Evolutionary conservation across 2,113 vertebrate species (phyloP).

Genomic region (Eonycteris spelaea): DNA sequence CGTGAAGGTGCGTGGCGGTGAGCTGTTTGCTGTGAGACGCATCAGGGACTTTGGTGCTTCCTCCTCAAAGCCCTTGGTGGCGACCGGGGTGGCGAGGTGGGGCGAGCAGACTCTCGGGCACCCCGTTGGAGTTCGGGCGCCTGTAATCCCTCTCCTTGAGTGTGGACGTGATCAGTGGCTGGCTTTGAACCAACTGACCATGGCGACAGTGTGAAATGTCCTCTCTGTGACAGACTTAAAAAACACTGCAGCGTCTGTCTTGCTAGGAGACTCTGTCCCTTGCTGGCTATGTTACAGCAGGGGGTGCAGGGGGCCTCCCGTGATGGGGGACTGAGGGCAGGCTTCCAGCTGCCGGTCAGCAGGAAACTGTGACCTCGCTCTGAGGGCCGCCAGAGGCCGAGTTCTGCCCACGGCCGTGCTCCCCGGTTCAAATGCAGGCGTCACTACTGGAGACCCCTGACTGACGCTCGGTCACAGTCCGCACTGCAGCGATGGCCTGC

Average conservation of each 20-base stretch:
- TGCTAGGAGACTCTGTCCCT: background rate
- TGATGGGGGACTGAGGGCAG: background rate
- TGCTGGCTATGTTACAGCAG: background rate
- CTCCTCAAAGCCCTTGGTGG: background rate
- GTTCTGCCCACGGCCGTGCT: background rate
- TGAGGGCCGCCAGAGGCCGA: fast-evolving
- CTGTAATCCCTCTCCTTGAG: fast-evolving
- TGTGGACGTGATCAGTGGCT: fast-evolving
- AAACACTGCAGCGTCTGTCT: fast-evolving
- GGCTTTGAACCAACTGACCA: fast-evolving
- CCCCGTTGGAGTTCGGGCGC: fast-evolving
- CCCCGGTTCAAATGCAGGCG: no score
- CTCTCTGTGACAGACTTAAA: fast-evolving
- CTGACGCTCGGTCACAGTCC: background rate
- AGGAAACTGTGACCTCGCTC: background rate
- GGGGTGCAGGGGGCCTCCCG: fast-evolving
- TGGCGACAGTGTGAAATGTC: background rate
- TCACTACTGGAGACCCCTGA: background rate
- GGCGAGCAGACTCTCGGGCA: fast-evolving
- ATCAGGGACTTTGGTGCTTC: no score
- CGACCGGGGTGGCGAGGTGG: fast-evolving
- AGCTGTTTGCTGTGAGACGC: fast-evolving
- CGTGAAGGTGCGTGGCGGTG: fast-evolving
- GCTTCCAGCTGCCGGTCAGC: background rate
- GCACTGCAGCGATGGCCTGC: background rate